Evolutionary conservation across 2,113 vertebrate species (phyloP), one percentile per base, ranked within the genome.

Genomic region (Hyaena hyaena): DNA sequence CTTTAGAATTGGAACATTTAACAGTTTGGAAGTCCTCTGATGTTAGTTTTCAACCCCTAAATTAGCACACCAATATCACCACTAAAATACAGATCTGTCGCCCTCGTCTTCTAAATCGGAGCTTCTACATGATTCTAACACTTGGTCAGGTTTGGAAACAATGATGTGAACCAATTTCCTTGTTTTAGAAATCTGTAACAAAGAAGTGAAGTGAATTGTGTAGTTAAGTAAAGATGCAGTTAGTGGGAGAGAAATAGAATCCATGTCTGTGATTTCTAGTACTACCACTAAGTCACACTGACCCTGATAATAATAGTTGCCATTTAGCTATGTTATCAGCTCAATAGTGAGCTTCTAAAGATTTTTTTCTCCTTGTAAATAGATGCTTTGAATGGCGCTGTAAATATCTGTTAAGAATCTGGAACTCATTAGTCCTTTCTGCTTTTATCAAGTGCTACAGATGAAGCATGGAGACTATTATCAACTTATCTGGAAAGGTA

Each of bases 381-480:
- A 82, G 15, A 43, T 80, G 43, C 28, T 93, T 68, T 86, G 19
- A 92, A 71, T 90, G 50, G 28, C 77, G 35, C 12, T 91, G 0
- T 68, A 66, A 85, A 53, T 76, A 28, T 31, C 68, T 50, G 2
- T 83, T 58, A 69, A 82, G 45, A 83, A 76, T 95, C 81, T 74
- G 26, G 48, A 55, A 8, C 71, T 95, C 39, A 39, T 39, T 77
- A 8, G 58, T 96, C 55, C 39, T 55, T 82, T 95, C 48, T 97
- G 8, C 87, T 96, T 76, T 88, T 58, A 95, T 58, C 55, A 98
- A 99, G 99, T 16, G 99, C 99, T 3, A 99, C 99, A 17, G 99
- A 99, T 63, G 99, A 99, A 98, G 99, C 99, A 0, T 99, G 99
- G 99, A 98, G 99, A 53, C 98, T 99, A 39, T 97, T 99, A 63